Evolutionary conservation across 2,797 vertebrate genomes (phyloP).

Genomic region (Cynodonichthys magdalenae): DNA sequence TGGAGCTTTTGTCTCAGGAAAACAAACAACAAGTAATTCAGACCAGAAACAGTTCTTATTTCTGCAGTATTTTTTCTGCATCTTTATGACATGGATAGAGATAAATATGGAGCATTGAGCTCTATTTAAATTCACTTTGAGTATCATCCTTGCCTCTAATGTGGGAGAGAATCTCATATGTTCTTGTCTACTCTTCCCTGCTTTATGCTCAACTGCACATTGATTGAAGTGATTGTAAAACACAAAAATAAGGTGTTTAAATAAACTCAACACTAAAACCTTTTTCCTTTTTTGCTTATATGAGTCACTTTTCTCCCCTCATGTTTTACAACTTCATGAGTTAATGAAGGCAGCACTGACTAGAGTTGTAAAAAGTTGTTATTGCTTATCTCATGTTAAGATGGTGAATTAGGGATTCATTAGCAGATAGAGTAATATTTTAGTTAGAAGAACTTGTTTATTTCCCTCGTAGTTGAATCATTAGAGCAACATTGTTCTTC

Average conservation of each 20-base stretch:
- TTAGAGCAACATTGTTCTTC: too few species aligned
- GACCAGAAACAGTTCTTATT: not conserved
- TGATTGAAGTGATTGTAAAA: constrained; percentile 12
- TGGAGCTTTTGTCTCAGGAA: constrained; percentile 31
- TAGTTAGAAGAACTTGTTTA: not conserved
- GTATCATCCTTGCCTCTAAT: constrained; percentile 18
- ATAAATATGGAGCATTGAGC: not conserved
- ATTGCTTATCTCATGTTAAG: constrained; percentile 19
- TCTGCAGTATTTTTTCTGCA: not conserved
- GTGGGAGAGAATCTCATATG: constrained; percentile 21
- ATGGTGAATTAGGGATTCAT: constrained; percentile 15
- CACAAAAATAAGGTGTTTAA: constrained; percentile 32
- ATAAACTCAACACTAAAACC: not conserved
- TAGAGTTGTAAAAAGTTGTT: too few species aligned
- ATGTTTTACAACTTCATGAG: too few species aligned
- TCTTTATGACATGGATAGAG: not conserved
- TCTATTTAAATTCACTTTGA: not conserved
- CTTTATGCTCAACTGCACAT: constrained; percentile 24
- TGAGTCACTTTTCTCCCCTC: not conserved
- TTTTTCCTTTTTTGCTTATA: not conserved
- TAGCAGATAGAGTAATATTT: not conserved
- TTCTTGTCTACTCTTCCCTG: constrained; percentile 15
- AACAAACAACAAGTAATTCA: not conserved
- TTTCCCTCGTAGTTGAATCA: too few species aligned
- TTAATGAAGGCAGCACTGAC: constrained; percentile 29